A percentile compares a stretch with the other conserved stretches of the same genome.
phyloP scores from a whole-genome alignment of 2,797 vertebrate genomes.

The Ambastaia sidthimunki region DNA sequence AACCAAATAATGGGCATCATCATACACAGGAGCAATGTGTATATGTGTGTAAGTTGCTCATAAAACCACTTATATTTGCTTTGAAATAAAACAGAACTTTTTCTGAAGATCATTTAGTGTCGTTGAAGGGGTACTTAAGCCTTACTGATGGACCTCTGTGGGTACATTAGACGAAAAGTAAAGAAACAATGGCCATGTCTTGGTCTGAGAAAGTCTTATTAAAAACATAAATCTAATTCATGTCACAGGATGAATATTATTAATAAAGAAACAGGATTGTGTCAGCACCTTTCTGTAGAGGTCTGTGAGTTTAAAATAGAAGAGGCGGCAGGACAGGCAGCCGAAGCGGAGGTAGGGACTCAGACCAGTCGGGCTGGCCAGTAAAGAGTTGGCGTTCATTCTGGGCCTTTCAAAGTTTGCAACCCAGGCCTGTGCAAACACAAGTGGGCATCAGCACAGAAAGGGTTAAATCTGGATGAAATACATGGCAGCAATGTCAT shows the following conservation, averaged over 20 bases:
- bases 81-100: too few relatives aligned
- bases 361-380: conserved; percentile 80
- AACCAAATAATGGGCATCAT: not conserved
- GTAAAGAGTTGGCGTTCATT: conserved; percentile 82
- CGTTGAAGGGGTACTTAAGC: too few relatives aligned
- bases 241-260: not conserved
- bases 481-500: not conserved
- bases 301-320: conserved; percentile 84
- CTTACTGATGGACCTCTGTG: too few relatives aligned
- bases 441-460: not conserved
- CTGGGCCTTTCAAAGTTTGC: conserved; percentile 82
- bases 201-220: too few relatives aligned
- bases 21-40: too few relatives aligned
- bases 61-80: too few relatives aligned
- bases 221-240: too few relatives aligned
- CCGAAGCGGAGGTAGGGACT: conserved; percentile 83
- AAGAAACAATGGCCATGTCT: too few relatives aligned
- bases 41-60: too few relatives aligned
- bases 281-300: conserved; percentile 76
- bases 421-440: conserved; percentile 76
- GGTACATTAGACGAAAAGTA: too few relatives aligned
- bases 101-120: too few relatives aligned
- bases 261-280: not conserved
- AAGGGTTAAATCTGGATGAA: not conserved
- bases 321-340: conserved; percentile 82